Percentiles rank a stretch among this genome's conserved stretches.
These are phyloP conservation scores for Anableps anableps DNA, from an alignment of 2,797 vertebrate genomes.

Conservation along the genomic window DNA sequence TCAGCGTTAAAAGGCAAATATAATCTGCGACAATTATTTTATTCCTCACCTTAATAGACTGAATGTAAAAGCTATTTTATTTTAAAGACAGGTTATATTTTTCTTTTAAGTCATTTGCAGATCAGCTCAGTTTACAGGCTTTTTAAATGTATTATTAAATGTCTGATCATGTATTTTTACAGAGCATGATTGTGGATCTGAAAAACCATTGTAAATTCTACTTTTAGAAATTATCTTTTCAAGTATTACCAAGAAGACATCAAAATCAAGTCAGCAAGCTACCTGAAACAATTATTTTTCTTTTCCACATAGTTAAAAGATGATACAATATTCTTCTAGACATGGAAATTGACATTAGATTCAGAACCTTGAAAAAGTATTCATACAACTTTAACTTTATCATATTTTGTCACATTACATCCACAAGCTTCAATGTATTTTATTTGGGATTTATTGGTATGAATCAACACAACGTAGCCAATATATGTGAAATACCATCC, in stretches of 20 bases:
- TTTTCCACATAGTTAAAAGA: background rate
- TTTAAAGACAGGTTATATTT: background rate
- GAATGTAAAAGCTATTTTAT: background rate
- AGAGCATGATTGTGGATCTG: background rate
- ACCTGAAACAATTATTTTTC: background rate
- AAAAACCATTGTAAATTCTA: background rate
- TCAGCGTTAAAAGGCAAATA: constrained; percentile 50
- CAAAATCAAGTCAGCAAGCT: background rate
- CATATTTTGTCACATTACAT: background rate
- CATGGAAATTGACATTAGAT: background rate
- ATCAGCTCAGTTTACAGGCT: background rate
- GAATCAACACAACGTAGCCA: background rate
- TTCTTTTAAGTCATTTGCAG: background rate
- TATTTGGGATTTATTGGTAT: background rate
- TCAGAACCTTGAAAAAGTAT: background rate
- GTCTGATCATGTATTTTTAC: background rate
- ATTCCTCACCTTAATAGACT: background rate
- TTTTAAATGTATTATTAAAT: background rate
- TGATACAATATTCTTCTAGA: background rate
- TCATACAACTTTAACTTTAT: background rate
- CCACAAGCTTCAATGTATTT: background rate
- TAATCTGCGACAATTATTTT: background rate
- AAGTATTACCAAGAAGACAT: background rate
- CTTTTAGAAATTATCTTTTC: background rate
- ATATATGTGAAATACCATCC: background rate